Conservation (phyloP, 2,888 invertebrate species). For the Rhagonycha fulva region DNA sequence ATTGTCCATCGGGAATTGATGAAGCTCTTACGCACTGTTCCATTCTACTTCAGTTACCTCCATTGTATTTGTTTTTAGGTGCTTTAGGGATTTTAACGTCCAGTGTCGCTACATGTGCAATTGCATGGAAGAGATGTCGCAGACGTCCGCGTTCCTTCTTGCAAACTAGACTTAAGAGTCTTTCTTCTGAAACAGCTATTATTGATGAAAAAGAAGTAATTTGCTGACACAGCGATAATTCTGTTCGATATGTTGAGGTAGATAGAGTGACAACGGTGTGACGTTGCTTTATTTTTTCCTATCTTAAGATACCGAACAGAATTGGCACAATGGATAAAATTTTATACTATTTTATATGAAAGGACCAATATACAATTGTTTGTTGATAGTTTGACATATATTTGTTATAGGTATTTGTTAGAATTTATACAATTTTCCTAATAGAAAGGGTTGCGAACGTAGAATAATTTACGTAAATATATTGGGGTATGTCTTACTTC, state of each 20-base stretch:
- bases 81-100: slow-evolving; percentile 52
- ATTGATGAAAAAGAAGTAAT: slow-evolving; percentile 87
- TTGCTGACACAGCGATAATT: slow-evolving; percentile 96
- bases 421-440: slow-evolving; percentile 31
- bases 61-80: slow-evolving; percentile 67
- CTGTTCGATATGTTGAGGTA: slow-evolving; percentile 90
- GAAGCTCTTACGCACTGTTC: slow-evolving; percentile 82
- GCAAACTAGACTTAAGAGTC: slow-evolving; percentile 78
- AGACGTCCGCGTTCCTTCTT: slow-evolving; percentile 75
- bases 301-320: slow-evolving; percentile 46
- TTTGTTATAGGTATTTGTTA: slow-evolving; percentile 43
- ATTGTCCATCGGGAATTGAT: slow-evolving; percentile 82
- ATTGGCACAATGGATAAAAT: slow-evolving; percentile 37
- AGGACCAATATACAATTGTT: slow-evolving; percentile 35
- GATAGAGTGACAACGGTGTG: slow-evolving; percentile 91
- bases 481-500: slow-evolving; percentile 14
- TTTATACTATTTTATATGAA: slow-evolving; percentile 30
- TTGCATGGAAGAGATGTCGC: slow-evolving; percentile 55
- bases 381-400: slow-evolving; percentile 35
- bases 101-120: slow-evolving; percentile 41
- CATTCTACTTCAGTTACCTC: slow-evolving; percentile 75
- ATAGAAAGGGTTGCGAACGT: slow-evolving; percentile 9
- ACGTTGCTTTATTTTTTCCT: slow-evolving; percentile 52
- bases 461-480: slow-evolving; percentile 6
- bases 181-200: slow-evolving; percentile 80